A percentile compares a stretch with the other conserved stretches of the same genome.
These are phyloP conservation scores for Lacanobia oleracea DNA, from an alignment of 2,888 invertebrate genomes.

Conservation along the genomic window DNA sequence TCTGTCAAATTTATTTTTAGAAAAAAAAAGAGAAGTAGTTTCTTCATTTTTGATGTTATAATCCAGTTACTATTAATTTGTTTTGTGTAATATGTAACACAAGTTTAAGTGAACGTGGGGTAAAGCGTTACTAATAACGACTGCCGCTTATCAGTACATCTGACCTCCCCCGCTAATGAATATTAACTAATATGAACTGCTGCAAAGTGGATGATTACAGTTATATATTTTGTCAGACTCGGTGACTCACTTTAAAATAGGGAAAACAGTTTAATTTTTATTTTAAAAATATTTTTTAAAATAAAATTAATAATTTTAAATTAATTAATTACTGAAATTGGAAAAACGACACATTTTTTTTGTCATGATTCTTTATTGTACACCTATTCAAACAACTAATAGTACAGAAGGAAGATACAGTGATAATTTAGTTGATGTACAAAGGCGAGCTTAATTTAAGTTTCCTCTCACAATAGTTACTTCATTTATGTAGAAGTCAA, in stretches of 20 bases:
- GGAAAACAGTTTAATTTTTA: conserved; percentile 33
- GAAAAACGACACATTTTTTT: too few relatives aligned
- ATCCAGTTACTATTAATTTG: conserved; percentile 30
- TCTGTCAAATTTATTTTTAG: conserved; percentile 11
- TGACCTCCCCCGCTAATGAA: conserved; percentile 87
- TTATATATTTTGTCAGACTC: conserved; percentile 74
- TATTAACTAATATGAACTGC: conserved; percentile 87
- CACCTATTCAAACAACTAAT: too few relatives aligned
- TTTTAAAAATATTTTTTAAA: too few relatives aligned
- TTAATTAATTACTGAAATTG: too few relatives aligned
- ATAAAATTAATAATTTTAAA: too few relatives aligned
- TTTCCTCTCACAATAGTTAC: too few relatives aligned
- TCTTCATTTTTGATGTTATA: neutral
- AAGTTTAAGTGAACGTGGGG: conserved; percentile 56
- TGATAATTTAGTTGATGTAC: too few relatives aligned
- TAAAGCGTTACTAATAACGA: conserved; percentile 63
- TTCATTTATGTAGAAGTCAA: too few relatives aligned
- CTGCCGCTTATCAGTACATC: conserved; percentile 81
- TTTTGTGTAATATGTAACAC: conserved; percentile 47
- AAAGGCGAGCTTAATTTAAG: too few relatives aligned
- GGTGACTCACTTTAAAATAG: conserved; percentile 80
- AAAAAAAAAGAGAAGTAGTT: neutral
- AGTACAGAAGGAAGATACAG: too few relatives aligned
- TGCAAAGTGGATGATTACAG: conserved; percentile 71
- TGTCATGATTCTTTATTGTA: too few relatives aligned